phyloP scores from a whole-genome alignment of 1,140 invertebrate species.

The Drosophila nebulosa region DNA sequence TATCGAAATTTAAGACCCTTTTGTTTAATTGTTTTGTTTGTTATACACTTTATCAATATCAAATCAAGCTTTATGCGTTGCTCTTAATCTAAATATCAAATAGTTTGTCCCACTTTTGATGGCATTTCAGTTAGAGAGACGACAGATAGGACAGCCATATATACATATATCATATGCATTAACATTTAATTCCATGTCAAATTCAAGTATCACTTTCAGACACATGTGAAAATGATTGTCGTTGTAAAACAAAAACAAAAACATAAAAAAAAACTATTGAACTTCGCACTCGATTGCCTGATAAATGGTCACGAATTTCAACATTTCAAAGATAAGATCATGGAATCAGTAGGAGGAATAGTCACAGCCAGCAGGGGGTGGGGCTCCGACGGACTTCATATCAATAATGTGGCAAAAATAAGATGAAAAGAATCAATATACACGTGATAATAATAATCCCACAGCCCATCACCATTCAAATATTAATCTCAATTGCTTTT shows the following conservation, averaged over 20 bases:
- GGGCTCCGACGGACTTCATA: no score
- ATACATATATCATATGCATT: neutral
- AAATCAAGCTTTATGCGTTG: neutral
- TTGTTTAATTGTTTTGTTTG: slow-evolving; percentile 50
- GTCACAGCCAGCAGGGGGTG: no score
- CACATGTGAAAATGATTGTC: neutral
- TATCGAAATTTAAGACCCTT: slow-evolving; percentile 11
- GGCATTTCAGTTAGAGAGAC: neutral
- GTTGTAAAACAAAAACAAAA: neutral
- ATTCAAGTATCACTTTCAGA: neutral
- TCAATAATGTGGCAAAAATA: neutral
- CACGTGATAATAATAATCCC: neutral
- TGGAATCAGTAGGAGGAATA: no score
- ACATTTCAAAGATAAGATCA: slow-evolving; percentile 1
- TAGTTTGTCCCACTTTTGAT: neutral
- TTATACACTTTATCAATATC: neutral
- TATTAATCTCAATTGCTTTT: neutral
- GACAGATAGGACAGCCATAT: neutral
- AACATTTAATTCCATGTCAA: neutral
- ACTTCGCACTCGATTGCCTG: neutral
- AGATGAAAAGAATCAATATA: neutral
- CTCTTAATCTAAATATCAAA: neutral
- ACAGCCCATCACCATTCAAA: neutral
- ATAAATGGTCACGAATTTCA: neutral
- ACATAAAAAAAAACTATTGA: neutral